Evolutionary conservation across 2,113 vertebrate species (phyloP).

Genomic region (Monarcha castaneiventris): DNA sequence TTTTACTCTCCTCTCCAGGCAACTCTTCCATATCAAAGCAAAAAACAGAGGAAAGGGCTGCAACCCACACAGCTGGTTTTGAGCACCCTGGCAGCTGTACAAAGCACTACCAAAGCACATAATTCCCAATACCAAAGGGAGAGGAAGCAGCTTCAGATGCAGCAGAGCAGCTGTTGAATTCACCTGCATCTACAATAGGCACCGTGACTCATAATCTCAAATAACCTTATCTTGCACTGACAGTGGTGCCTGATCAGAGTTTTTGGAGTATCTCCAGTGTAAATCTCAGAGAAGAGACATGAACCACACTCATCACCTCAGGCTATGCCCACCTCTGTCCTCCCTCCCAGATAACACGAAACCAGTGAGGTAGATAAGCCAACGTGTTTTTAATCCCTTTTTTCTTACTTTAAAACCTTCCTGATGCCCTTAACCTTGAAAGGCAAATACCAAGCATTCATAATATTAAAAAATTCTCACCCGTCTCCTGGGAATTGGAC

Average conservation of each 20-base stretch:
- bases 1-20: not conserved
- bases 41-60: not conserved
- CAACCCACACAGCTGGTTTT: not conserved
- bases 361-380: rapidly evolving
- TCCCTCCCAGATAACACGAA: not conserved
- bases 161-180: not conserved
- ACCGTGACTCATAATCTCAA: not conserved
- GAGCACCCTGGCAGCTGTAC: not conserved
- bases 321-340: not conserved
- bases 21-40: not conserved
- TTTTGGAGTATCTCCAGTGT: slow-evolving; percentile 60
- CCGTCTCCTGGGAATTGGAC: slow-evolving; percentile 94
- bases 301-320: slow-evolving; percentile 72
- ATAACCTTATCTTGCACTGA: not conserved
- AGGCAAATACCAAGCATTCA: not conserved
- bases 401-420: not conserved
- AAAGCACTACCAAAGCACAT: not conserved
- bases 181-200: rapidly evolving
- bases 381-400: not conserved
- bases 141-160: not conserved
- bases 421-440: not conserved
- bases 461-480: slow-evolving; percentile 70
- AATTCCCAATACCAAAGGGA: not conserved
- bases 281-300: slow-evolving; percentile 79
- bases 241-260: slow-evolving; percentile 65